Base-by-base conservation (phyloP, 2,113 vertebrate genomes). In the Syngnathus scovelli region DNA sequence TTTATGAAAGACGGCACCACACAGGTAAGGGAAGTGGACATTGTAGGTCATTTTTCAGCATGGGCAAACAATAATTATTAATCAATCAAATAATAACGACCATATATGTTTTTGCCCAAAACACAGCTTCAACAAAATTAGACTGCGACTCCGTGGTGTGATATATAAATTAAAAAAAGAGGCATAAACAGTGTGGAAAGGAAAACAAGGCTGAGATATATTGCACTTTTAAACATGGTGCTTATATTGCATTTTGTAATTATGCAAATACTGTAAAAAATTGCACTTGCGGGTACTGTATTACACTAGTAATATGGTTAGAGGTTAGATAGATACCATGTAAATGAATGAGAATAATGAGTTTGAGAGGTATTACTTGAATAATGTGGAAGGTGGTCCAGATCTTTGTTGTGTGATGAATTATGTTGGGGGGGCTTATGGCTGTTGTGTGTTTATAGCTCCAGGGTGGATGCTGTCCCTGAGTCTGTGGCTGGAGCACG, bases 1-100 rank as follows among this genome's bases (percentile, higher is more conserved):
- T 85, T 82, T 76, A 75, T 70, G 59, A 76, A 69, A 77, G 71
- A 78, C 55, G 76, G 38, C 37, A 61, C 59, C 15, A 61, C 39
- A 15, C 16, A 2, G 15, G 4, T 39, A 21, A n/a, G 37, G 16
- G 18, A 13, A 4, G 37, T 11, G 11, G 12, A 13, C 43, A 44
- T 44, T 33, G 27, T 33, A 33, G 27, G 27, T 33, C 2, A 33
- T 33, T 33, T 33, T 33, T 33, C 27, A 33, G 27, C 3, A 33
- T 33, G 3, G 27, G 27, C 27, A 33, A 33, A 33, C 27, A 0
- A 33, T 33, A 33, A 33, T 33, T 33, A 33, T 33, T 33, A 33
- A 33, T 33, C 27, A 33, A 33, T 33, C 27, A 33, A 33, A 33
- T 33, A 33, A 33, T 33, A 3, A 33, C 2, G 27, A 33, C 27